Base-by-base conservation (phyloP, 2,888 invertebrate genomes). In the Catocala fraxini region DNA sequence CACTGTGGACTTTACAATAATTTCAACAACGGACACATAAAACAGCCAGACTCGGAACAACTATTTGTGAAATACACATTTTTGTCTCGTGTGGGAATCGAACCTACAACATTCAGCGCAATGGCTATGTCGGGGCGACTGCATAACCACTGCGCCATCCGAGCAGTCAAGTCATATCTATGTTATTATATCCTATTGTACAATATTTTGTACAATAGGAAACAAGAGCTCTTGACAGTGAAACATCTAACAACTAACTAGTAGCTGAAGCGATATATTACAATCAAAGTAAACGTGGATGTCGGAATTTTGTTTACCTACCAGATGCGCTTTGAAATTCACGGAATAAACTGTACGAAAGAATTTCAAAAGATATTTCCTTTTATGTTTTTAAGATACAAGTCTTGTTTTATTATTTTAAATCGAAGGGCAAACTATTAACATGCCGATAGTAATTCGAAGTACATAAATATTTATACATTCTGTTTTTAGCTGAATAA, bases 271-370 rank as follows among this genome's bases (percentile, higher is more conserved):
- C 53, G 39, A 63, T 63, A 58, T 52, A 59, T 69, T 60, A 76
- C 68, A 67, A 70, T 67, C 60, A 71, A 70, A 75, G 67, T 65
- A 68, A 61, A 73, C 63, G 62, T 56, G 59, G 65, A 72, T 63
- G 65, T 62, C 34, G 65, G 68, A 71, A 70, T 75, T 59, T 67
- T 76, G 68, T 78, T 72, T 71, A 70, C 64, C 43, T 67, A 62
- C 63, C 65, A 56, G 48, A 72, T 51, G 45, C 60, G 59, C 63
- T 69, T 59, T 63, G 57, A 71, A 58, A 70, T 70, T 63, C 56
- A 61, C 42, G 67, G 52, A 60, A 68, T 64, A 63, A 68, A 65
- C 60, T 41, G 10, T 59, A 46, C 34, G 52, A 59, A 25, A 59
- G 60, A 74, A 74, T 69, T 58, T 56, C 55, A 61, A 59, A 65